These are phyloP conservation scores for Charina bottae DNA, from an alignment of 2,113 vertebrate genomes.

Conservation along the genomic window DNA sequence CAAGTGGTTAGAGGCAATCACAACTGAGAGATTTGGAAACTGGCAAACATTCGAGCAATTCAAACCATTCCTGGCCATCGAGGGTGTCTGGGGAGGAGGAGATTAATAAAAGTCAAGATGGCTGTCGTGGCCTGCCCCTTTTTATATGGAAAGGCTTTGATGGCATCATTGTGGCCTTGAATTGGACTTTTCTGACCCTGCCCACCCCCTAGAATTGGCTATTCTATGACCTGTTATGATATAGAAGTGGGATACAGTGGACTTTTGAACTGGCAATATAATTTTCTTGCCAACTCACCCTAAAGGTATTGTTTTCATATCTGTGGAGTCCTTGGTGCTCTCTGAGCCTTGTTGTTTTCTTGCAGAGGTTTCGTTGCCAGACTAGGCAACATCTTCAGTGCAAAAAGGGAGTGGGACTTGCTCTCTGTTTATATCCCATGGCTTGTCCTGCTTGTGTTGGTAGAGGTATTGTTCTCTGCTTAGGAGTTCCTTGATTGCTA, in stretches of 20 bases:
- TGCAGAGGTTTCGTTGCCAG: too few relatives aligned
- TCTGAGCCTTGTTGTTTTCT: too few relatives aligned
- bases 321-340: too few relatives aligned
- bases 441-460: too few relatives aligned
- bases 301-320: background rate
- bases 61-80: background rate
- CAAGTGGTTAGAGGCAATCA: too few relatives aligned
- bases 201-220: background rate
- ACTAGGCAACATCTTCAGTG: too few relatives aligned
- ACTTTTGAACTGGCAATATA: background rate
- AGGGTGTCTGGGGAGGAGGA: background rate
- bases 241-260: background rate
- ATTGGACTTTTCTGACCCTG: background rate
- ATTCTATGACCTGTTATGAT: background rate
- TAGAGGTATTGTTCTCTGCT: too few relatives aligned
- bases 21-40: background rate
- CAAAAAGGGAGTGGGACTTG: too few relatives aligned
- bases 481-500: too few relatives aligned
- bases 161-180: background rate
- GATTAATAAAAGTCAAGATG: too few relatives aligned
- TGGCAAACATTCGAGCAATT: background rate
- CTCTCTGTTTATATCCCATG: too few relatives aligned
- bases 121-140: background rate
- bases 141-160: background rate
- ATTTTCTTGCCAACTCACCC: background rate